phyloP scores from a whole-genome alignment of 2,888 invertebrate species.

The Zelleria hepariella region DNA sequence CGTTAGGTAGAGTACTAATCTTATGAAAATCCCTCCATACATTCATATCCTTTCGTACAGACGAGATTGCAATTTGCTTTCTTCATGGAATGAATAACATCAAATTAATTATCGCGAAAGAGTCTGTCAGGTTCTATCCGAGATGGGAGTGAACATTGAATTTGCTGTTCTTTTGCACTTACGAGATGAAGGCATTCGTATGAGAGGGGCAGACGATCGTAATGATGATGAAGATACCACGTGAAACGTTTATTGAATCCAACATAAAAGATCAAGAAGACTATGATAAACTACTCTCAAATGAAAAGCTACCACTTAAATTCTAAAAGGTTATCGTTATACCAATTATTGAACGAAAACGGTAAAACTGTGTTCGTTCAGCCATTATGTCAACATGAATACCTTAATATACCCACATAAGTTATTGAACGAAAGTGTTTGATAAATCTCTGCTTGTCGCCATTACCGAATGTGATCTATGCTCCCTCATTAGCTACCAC shows the following conservation, averaged over 20 bases:
- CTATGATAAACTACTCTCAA: background rate
- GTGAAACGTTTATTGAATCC: background rate
- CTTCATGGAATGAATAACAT: background rate
- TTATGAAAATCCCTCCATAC: background rate
- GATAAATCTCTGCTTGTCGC: slow-evolving; percentile 61
- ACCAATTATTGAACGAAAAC: slow-evolving; percentile 5
- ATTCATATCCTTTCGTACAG: background rate
- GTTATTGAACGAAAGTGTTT: slow-evolving; percentile 64
- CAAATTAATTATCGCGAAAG: background rate
- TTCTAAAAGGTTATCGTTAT: background rate
- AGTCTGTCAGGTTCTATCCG: background rate
- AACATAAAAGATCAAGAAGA: background rate
- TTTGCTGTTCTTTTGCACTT: background rate
- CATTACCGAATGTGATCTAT: slow-evolving; percentile 66
- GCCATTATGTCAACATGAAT: slow-evolving; percentile 65
- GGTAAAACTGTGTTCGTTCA: slow-evolving; percentile 53
- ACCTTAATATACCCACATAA: slow-evolving; percentile 57
- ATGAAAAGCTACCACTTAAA: background rate
- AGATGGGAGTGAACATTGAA: background rate
- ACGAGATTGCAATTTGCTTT: background rate
- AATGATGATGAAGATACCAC: background rate
- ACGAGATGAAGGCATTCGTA: background rate
- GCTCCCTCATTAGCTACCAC: slow-evolving; percentile 60
- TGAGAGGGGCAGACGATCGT: background rate
- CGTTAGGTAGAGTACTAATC: too few relatives aligned